Evolutionary conservation across 2,888 invertebrate genomes (phyloP), one percentile per base, ranked within the genome.

Genomic region (Aphodius granarius): DNA sequence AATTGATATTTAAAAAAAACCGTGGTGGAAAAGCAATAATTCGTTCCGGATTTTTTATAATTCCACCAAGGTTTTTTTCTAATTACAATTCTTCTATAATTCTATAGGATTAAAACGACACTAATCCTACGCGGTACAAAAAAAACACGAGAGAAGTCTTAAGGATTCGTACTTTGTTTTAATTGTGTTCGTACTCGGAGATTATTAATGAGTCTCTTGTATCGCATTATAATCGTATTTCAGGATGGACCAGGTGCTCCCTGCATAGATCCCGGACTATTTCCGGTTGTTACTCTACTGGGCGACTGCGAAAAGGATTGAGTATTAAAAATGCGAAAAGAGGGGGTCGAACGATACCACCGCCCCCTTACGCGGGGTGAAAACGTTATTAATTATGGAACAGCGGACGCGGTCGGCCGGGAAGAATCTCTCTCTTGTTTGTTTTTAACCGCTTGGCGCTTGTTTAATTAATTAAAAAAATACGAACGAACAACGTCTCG

Each of bases 401-500:
- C 80, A 75, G 73, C 73, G 79, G 81, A 81, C 81, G 81, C 81
- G 81, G 43, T 43, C 43, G 43, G 43, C 17, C 66, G 18, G 18
- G 66, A 66, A 66, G 66, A 66, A 66, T 66, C 84, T 81, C 81
- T 84, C 84, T 83, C 85, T 83, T 84, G 85, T 85, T 86, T 85
- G 84, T 85, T 85, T 83, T 83, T 82, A 75, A 74, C 78, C 82
- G 43, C 43, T 43, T 43, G 43, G 43, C 80, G 18, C 66, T 22
- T 79, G 82, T 84, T 85, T 85, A 86, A 86, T 86, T 86, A 86
- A 86, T 86, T 85, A 85, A 83, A 85, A 84, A 84, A 81, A 82
- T 83, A 83, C 83, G 82, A 79, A 79, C 78, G 82, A 80, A 81
- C 78, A 78, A 79, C 78, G 78, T 77, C 78, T 81, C 43, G 43